Evolutionary conservation across 2,888 invertebrate genomes (phyloP), one percentile per base, ranked within the genome.

Genomic region (Embidobia sp.): DNA sequence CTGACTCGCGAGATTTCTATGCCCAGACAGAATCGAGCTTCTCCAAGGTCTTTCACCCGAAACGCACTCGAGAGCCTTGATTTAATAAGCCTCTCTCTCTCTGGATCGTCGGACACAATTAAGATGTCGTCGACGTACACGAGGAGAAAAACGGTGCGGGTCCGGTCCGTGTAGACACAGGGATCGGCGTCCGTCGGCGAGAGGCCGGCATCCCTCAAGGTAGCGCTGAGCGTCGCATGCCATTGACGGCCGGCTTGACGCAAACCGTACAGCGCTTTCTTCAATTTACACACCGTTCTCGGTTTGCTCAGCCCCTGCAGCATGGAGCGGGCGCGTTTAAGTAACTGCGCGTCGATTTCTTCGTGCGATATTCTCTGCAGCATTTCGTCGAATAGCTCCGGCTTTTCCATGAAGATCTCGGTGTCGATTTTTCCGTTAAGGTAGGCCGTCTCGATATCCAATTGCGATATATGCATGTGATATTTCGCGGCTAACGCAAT

Each of bases 371-470:
- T 31, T 7, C 16, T 35, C 10, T n/a, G n/a, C 18, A 53, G 19
- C 31, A 35, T 53, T 1, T 35, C 35, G 1, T 33, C 10, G 19
- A 35, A 18, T 10, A 31, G 16, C 7, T 10, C 8, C 7, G 53
- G 35, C 5, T 13, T n/a, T 19, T 51, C 16, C 57, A 42, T 57
- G 42, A 4, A 57, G 1, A 57, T n/a, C 1, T 10, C 18, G 6
- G n/a, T n/a, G 27, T 57, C 18, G 4, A 57, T 7, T 18, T 42
- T 4, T 10, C 29, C 42, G 15, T 57, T 19, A 10, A 84, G 51
- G 33, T 78, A 83, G 1, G 82, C 80, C 2, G 80, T 81, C 2
- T 61, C 48, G 0, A 83, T 48, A 35, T 82, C 81, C 4, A 81
- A 37, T 44, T 84, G 82, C 7, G 31, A 5, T 0, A 83, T 77